phyloP scores from a whole-genome alignment of 2,797 vertebrate species.

The Acanthurus tractus region DNA sequence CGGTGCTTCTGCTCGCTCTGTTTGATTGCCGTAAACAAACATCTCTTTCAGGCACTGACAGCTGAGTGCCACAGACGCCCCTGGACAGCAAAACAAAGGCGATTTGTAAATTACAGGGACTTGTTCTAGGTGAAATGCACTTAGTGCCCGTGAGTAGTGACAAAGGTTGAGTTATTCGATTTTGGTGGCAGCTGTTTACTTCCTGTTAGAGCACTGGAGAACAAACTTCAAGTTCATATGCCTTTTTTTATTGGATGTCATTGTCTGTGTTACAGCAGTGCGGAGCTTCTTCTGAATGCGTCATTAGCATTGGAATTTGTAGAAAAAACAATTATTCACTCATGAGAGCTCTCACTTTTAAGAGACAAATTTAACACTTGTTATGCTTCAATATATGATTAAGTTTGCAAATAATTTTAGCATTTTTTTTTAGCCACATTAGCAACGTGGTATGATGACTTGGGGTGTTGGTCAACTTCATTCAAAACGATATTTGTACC shows the following conservation, averaged over 20 bases:
- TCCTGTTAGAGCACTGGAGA: slow-evolving; percentile 35
- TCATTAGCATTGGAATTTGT: not conserved
- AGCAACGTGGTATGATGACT: too few species aligned
- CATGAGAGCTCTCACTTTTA: too few species aligned
- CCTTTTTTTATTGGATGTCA: slow-evolving; percentile 44
- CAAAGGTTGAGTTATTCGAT: slow-evolving; percentile 72
- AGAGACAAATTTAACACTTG: too few species aligned
- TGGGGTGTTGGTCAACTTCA: too few species aligned
- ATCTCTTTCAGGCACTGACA: slow-evolving; percentile 63
- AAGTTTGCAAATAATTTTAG: too few species aligned
- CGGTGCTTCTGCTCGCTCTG: slow-evolving; percentile 32
- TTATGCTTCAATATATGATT: too few species aligned
- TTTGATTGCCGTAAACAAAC: slow-evolving; percentile 73
- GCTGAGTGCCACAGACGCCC: slow-evolving; percentile 64
- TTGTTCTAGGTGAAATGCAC: slow-evolving; percentile 60
- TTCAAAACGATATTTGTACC: too few species aligned
- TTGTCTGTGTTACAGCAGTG: slow-evolving; percentile 14
- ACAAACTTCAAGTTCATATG: slow-evolving; percentile 57
- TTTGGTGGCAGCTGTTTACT: slow-evolving; percentile 32
- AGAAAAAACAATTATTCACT: too few species aligned
- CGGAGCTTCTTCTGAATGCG: slow-evolving; percentile 28
- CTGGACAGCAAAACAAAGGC: slow-evolving; percentile 71
- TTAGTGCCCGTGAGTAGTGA: slow-evolving; percentile 39
- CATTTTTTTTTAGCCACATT: too few species aligned
- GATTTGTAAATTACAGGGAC: slow-evolving; percentile 73